Evolutionary conservation across 2,888 invertebrate genomes (phyloP), one percentile per base, ranked within the genome.

Genomic region (Mythimna ferrago): DNA sequence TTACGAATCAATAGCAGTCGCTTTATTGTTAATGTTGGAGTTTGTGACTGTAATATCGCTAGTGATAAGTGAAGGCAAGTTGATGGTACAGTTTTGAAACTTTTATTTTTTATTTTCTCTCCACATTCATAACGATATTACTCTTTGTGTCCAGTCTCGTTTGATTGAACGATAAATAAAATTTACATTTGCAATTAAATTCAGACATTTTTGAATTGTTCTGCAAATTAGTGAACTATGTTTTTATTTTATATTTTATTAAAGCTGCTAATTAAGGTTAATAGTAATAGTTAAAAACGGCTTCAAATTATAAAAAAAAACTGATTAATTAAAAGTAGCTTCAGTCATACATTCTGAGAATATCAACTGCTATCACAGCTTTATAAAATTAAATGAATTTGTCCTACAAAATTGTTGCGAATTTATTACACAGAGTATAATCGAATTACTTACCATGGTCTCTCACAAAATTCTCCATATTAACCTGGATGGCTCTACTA

Each of bases 401-500:
- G 61, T 65, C 61, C 10, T 53, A 58, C 56, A 71, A 71, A 66
- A 74, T 74, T 74, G 70, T 79, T 66, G 67, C 68, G 11, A 76
- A 79, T 73, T 73, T 82, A 74, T 76, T 66, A 69, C 61, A 70
- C 21, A 38, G 26, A 38, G 61, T 70, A 51, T 76, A 86, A 89
- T 89, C 80, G 69, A 88, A 88, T 89, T 88, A 79, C 71, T 63
- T 72, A 85, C 78, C 56, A 71, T 75, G 71, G 81, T 80, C 71
- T 78, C 84, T 78, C 81, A 80, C 73, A 65, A 85, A 86, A 77
- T 85, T 78, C 79, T 81, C 74, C 72, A 86, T 85, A 89, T 88
- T 87, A 85, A 87, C 85, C 82, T 86, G 80, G 76, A 76, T 73
- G 51, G 81, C 74, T 81, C 86, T 83, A 84, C 87, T 83, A 88